phyloP scores from a whole-genome alignment of 2,888 invertebrate genomes.

The Pollenia amentaria region DNA sequence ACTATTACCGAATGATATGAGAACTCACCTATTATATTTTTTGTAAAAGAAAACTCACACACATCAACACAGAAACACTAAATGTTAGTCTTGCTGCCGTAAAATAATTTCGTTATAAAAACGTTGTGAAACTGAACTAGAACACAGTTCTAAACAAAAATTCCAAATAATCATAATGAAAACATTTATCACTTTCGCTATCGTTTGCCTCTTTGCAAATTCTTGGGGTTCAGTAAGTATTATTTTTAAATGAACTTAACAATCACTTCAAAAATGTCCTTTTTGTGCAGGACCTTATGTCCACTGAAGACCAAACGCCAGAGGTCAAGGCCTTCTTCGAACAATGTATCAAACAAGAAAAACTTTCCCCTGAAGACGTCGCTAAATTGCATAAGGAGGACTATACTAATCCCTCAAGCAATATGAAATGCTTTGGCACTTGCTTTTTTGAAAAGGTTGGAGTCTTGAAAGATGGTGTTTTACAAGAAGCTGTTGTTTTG shows the following conservation, averaged over 20 bases:
- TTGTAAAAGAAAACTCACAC: too few species aligned
- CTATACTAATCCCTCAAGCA: conserved; percentile 76
- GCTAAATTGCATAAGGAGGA: conserved; percentile 77
- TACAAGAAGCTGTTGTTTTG: conserved; percentile 76
- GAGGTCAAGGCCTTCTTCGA: conserved; percentile 76
- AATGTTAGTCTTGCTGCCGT: too few species aligned
- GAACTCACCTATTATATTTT: too few species aligned
- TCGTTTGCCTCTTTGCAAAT: conserved; percentile 75
- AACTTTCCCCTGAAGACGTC: conserved; percentile 76
- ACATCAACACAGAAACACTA: too few species aligned
- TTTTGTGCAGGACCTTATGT: conserved; percentile 22
- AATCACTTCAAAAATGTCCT: too few species aligned
- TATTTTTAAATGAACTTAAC: too few species aligned
- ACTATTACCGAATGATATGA: too few species aligned
- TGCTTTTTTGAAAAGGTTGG: conserved; percentile 82
- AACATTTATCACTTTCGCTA: conserved; percentile 77
- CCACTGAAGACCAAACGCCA: conserved; percentile 79
- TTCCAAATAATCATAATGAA: conserved; percentile 76
- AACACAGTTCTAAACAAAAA: background rate
- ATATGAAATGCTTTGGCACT: conserved; percentile 80
- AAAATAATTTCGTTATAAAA: too few species aligned
- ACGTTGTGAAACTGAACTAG: too few species aligned
- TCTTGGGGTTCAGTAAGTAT: conserved; percentile 77
- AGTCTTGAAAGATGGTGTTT: conserved; percentile 78
- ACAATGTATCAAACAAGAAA: conserved; percentile 76